phyloP scores from a whole-genome alignment of 2,888 invertebrate genomes.

The Cryptophagus acutangulus region DNA sequence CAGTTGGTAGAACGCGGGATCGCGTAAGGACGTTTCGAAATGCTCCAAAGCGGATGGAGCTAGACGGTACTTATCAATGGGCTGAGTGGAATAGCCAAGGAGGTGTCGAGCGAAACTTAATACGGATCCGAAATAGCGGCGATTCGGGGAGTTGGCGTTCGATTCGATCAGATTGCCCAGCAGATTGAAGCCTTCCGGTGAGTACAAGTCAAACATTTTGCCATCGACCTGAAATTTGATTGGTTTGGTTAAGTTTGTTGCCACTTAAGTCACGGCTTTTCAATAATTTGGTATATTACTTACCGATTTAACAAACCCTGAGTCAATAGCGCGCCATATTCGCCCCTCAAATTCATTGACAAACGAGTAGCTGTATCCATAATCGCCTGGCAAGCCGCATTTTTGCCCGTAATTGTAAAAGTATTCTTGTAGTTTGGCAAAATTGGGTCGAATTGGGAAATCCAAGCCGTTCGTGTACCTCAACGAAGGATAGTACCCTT shows the following conservation, averaged over 20 bases:
- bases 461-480: constrained; percentile 61
- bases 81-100: constrained; percentile 49
- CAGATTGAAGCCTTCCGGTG: constrained; percentile 58
- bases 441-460: constrained; percentile 59
- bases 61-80: constrained; percentile 44
- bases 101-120: constrained; percentile 55
- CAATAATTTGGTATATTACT: constrained; percentile 25
- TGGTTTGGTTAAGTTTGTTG: background rate
- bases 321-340: constrained; percentile 55
- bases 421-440: constrained; percentile 51
- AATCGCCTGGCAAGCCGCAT: constrained; percentile 43
- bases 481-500: constrained; percentile 62
- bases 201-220: constrained; percentile 53
- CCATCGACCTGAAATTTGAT: constrained; percentile 33
- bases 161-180: constrained; percentile 63
- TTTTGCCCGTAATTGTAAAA: constrained; percentile 41
- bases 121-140: constrained; percentile 49
- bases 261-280: background rate
- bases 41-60: constrained; percentile 60
- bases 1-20: constrained; percentile 65
- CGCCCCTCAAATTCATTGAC: constrained; percentile 51
- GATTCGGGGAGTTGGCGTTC: constrained; percentile 59
- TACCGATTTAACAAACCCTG: constrained; percentile 48
- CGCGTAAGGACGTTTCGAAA: constrained; percentile 59
- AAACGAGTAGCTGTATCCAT: constrained; percentile 50